Evolutionary conservation across 37 sponge, comb jelly and placozoan species (phyloP).

Genomic region (Beroe ovata): DNA sequence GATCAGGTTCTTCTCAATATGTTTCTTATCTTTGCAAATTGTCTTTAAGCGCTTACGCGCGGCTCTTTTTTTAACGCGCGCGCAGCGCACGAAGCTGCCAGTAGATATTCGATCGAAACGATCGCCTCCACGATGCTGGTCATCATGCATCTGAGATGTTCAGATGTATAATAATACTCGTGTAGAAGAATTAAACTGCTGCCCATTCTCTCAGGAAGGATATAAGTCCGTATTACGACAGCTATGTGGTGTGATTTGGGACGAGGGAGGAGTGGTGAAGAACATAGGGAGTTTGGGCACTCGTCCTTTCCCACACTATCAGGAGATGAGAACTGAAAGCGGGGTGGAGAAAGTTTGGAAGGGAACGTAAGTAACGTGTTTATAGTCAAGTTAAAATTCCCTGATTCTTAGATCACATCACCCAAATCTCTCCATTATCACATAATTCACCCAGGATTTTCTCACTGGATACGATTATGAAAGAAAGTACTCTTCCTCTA

Average conservation of each 20-base stretch:
- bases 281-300: neutral
- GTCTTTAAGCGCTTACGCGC: neutral
- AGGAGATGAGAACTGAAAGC: constrained; percentile 6
- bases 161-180: too few species aligned
- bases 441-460: too few species aligned
- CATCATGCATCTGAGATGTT: too few species aligned
- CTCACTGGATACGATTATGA: constrained; percentile 8
- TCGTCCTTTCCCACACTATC: constrained; percentile 8
- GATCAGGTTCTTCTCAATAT: neutral
- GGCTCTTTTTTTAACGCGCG: too few species aligned
- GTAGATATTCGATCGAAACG: too few species aligned
- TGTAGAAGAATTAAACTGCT: too few species aligned
- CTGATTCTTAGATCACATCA: too few species aligned
- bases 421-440: too few species aligned
- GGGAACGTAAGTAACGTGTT: constrained; percentile 57
- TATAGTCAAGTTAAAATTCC: too few species aligned
- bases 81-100: too few species aligned
- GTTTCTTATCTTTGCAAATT: neutral
- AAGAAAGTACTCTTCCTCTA: constrained; percentile 4
- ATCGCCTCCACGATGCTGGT: too few species aligned
- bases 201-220: neutral
- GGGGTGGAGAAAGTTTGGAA: constrained; percentile 49
- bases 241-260: constrained; percentile 48
- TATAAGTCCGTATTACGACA: neutral
- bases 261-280: constrained; percentile 26